Conservation (phyloP, 2,797 vertebrate genomes). For the Poeciliopsis infans region DNA sequence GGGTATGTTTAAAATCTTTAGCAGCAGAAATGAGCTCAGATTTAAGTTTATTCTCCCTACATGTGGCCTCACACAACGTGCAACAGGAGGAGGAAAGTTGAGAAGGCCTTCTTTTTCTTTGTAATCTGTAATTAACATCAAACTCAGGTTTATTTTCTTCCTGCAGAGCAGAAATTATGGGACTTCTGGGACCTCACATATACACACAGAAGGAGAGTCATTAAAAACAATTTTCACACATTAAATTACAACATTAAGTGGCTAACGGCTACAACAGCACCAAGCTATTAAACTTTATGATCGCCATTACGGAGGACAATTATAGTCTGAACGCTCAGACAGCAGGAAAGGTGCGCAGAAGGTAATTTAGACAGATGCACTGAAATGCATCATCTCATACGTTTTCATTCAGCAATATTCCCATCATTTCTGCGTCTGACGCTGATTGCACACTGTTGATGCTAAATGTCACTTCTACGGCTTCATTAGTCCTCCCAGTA, state of each 20-base stretch:
- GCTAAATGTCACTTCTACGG: not conserved
- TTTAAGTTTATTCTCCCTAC: not conserved
- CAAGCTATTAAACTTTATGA: conserved; percentile 87
- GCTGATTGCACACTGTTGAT: not conserved
- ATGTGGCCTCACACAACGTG: not conserved
- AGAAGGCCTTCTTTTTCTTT: conserved; percentile 57
- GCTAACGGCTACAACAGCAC: conserved; percentile 83
- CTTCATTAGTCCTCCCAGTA: not conserved
- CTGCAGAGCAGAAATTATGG: conserved; percentile 87
- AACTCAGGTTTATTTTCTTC: conserved; percentile 79
- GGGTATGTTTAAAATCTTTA: not conserved
- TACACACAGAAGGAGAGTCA: conserved; percentile 82
- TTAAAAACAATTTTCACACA: conserved; percentile 88
- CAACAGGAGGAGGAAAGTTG: conserved; percentile 28
- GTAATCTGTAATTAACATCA: conserved; percentile 77
- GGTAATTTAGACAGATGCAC: conserved; percentile 61
- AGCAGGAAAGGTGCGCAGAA: conserved; percentile 69
- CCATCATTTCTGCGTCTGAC: not conserved
- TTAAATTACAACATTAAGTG: conserved; percentile 86
- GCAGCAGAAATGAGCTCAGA: not conserved
- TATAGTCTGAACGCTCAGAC: conserved; percentile 85
- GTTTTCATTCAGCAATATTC: not conserved
- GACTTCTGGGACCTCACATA: conserved; percentile 82
- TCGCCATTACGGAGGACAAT: conserved; percentile 88
- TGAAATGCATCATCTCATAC: not conserved